A percentile compares a stretch with the other conserved stretches of the same genome.
Conservation (phyloP, 2,888 invertebrate species). For the Aricia artaxerxes region DNA sequence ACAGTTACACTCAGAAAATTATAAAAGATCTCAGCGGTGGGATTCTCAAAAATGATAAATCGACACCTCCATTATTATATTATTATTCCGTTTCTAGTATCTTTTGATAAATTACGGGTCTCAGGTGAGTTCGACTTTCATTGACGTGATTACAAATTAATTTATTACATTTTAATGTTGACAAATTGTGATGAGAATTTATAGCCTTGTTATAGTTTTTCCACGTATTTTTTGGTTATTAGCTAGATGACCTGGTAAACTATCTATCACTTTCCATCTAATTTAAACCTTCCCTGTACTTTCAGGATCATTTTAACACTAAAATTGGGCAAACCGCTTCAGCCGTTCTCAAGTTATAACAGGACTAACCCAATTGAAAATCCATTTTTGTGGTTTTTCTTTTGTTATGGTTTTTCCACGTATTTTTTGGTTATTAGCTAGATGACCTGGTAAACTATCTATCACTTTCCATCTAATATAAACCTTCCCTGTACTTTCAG, state of each 20-base stretch:
- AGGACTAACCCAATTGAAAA: too few relatives aligned
- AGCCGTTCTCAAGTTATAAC: too few relatives aligned
- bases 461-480: too few relatives aligned
- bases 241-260: too few relatives aligned
- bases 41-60: constrained; percentile 45
- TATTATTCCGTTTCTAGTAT: constrained; percentile 25
- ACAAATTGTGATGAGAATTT: not conserved
- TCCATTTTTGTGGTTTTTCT: too few relatives aligned
- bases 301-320: too few relatives aligned
- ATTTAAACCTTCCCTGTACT: too few relatives aligned
- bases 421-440: not conserved
- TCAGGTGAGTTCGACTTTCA: constrained; percentile 8
- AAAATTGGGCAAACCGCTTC: too few relatives aligned
- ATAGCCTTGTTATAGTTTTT: not conserved
- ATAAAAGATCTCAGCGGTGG: constrained; percentile 43
- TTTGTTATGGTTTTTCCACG: not conserved
- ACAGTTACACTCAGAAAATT: constrained; percentile 20
- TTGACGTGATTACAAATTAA: constrained; percentile 16
- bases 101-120: not conserved
- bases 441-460: too few relatives aligned
- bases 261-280: too few relatives aligned
- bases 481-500: too few relatives aligned
- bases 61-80: constrained; percentile 40
- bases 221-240: too few relatives aligned
- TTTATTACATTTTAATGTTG: not conserved